Evolutionary conservation across 2,888 invertebrate species (phyloP).

Genomic region (Caenorhabditis zanzibari): DNA sequence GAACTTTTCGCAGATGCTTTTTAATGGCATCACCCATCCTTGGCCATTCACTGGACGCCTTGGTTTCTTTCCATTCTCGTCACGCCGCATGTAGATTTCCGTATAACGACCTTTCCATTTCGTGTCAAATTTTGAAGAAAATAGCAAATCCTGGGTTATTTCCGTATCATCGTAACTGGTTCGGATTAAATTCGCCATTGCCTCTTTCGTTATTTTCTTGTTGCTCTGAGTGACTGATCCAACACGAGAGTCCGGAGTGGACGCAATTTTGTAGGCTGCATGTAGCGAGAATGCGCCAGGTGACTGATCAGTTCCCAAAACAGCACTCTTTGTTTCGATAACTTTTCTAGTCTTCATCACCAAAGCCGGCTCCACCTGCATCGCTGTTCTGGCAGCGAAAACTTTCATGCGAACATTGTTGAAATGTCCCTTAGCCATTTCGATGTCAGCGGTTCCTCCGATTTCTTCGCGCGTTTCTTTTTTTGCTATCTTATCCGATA

Average conservation of each 20-base stretch:
- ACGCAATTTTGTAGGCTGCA: constrained; percentile 58
- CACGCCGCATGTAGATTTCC: constrained; percentile 66
- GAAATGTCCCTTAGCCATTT: constrained; percentile 54
- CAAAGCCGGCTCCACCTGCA: constrained; percentile 72
- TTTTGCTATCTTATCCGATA: constrained; percentile 30
- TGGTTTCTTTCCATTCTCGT: constrained; percentile 63
- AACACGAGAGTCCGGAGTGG: constrained; percentile 50
- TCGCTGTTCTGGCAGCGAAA: constrained; percentile 74
- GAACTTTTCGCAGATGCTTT: constrained; percentile 72
- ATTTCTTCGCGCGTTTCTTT: not conserved
- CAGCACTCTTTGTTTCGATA: constrained; percentile 52
- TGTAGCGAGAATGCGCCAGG: constrained; percentile 71
- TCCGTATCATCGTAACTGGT: constrained; percentile 66
- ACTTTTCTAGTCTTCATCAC: constrained; percentile 63
- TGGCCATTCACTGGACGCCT: constrained; percentile 72
- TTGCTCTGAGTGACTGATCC: constrained; percentile 29
- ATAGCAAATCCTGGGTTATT: constrained; percentile 72
- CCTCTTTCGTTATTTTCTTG: constrained; percentile 67
- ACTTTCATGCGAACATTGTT: constrained; percentile 73
- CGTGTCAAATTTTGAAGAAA: constrained; percentile 71
- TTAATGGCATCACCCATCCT: constrained; percentile 76
- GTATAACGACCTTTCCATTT: constrained; percentile 76
- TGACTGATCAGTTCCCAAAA: constrained; percentile 56
- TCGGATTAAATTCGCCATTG: constrained; percentile 69
- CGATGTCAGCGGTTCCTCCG: constrained; percentile 30